phyloP scores from a whole-genome alignment of 2,797 vertebrate species.

The Xiphophorus birchmanni region DNA sequence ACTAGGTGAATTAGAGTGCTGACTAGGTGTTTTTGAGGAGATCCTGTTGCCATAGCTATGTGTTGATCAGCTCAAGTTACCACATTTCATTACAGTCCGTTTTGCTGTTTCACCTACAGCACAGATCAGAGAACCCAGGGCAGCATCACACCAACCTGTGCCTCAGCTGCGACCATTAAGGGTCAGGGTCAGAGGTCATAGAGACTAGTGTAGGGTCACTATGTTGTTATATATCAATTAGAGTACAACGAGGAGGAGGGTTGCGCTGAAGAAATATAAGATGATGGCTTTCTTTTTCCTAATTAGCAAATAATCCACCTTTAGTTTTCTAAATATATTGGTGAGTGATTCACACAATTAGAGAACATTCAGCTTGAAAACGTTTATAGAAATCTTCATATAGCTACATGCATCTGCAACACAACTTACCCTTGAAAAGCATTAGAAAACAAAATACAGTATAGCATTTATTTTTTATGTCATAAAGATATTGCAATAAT shows the following conservation, averaged over 20 bases:
- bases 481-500: not conserved
- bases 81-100: conserved; percentile 58
- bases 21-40: conserved; percentile 58
- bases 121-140: conserved; percentile 71
- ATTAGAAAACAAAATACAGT: not conserved
- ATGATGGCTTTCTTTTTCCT: not conserved
- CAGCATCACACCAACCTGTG: conserved; percentile 55
- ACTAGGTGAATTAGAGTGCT: conserved; percentile 55
- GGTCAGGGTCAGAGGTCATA: conserved; percentile 61
- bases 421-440: not conserved
- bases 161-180: conserved; percentile 76
- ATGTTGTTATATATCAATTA: conserved; percentile 90
- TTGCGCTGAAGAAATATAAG: conserved; percentile 47
- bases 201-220: conserved; percentile 64
- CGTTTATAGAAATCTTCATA: not conserved
- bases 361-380: not conserved
- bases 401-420: not conserved
- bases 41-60: conserved; percentile 68
- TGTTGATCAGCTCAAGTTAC: conserved; percentile 67
- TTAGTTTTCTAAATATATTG: not conserved
- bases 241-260: conserved; percentile 42
- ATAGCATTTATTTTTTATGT: not conserved
- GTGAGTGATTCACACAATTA: not conserved
- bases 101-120: conserved; percentile 67
- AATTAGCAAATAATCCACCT: not conserved